Evolutionary conservation across 2,888 invertebrate genomes (phyloP).

Genomic region (Muschampia plurimacula): DNA sequence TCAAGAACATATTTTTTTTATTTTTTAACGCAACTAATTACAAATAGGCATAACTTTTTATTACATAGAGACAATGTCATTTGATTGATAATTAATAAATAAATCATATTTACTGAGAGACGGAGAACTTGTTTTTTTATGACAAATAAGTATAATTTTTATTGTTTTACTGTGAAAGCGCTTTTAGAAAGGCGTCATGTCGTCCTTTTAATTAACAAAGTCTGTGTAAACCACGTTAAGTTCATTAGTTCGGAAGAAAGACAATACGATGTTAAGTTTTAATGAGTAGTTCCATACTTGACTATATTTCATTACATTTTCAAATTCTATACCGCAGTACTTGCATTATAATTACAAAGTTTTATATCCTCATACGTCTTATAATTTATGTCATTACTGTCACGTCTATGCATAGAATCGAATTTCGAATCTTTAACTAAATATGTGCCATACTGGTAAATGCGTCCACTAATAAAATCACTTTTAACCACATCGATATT

Average conservation of each 20-base stretch:
- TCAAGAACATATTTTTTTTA: not conserved
- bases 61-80: not conserved
- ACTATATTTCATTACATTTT: not conserved
- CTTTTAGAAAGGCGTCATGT: not conserved
- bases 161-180: not conserved
- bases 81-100: not conserved
- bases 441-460: conserved; percentile 6
- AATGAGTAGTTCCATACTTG: not conserved
- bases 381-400: not conserved
- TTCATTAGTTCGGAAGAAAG: not conserved
- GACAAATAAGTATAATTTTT: no score
- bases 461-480: not conserved
- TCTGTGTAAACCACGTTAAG: not conserved
- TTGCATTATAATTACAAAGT: not conserved
- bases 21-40: not conserved
- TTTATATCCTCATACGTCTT: no score
- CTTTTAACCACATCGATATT: not conserved
- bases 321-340: not conserved
- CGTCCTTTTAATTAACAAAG: not conserved
- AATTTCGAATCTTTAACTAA: conserved; percentile 3
- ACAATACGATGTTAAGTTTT: not conserved
- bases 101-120: no score
- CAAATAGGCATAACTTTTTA: no score
- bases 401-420: not conserved
- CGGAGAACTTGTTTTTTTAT: no score